Percentiles rank a stretch among this genome's conserved stretches.
Conservation (phyloP, 2,888 invertebrate species). For the Aphodius granarius region DNA sequence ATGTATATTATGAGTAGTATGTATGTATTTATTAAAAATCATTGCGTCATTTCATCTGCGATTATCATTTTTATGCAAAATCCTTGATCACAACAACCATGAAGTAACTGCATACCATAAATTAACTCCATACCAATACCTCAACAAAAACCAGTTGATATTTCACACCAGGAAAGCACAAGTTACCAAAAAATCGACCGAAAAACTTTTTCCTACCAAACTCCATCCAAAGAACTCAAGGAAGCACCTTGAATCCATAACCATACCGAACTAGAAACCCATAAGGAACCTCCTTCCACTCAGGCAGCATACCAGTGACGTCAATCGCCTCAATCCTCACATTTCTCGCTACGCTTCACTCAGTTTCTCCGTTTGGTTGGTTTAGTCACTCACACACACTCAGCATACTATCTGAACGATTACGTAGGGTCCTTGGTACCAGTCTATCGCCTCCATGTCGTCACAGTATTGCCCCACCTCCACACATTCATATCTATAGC, state of each 20-base stretch:
- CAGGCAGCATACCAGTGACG: not conserved
- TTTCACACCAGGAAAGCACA: no score
- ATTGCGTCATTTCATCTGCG: no score
- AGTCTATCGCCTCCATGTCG: not conserved
- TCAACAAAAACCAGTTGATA: no score
- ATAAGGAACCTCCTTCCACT: not conserved
- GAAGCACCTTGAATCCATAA: not conserved
- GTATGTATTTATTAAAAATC: no score
- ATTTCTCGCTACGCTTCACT: not conserved
- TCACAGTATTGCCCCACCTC: not conserved
- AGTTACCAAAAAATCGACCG: not conserved
- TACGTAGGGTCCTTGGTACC: not conserved
- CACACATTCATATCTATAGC: not conserved
- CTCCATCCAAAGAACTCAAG: not conserved
- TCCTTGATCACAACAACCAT: no score
- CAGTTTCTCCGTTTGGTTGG: not conserved
- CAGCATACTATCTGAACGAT: not conserved
- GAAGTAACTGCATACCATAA: no score
- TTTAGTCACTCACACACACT: not conserved
- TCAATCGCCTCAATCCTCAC: not conserved
- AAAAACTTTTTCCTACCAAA: not conserved
- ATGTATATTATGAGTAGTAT: no score
- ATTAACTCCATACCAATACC: no score
- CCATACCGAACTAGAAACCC: not conserved
- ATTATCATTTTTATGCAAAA: no score